Conservation (phyloP, 2,797 vertebrate genomes). For the Adelosebastes latens region DNA sequence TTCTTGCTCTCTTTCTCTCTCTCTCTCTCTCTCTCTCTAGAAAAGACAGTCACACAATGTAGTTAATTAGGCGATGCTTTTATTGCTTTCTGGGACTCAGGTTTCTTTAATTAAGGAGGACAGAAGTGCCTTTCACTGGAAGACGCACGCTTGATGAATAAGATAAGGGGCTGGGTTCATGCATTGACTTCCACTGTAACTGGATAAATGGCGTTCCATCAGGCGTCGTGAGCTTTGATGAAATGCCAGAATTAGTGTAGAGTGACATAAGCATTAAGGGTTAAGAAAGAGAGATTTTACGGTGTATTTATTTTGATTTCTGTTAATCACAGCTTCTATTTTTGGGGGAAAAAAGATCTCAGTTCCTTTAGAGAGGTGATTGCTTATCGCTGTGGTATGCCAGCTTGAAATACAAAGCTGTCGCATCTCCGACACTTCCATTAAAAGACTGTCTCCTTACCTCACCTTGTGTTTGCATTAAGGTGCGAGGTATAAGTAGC, state of each 20-base stretch:
- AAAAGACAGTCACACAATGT: slow-evolving; percentile 75
- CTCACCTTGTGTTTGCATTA: slow-evolving; percentile 7
- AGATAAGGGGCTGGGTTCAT: slow-evolving; percentile 59
- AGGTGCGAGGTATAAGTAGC: background rate
- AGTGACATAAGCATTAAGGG: background rate
- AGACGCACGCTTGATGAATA: slow-evolving; percentile 59
- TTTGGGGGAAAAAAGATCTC: background rate
- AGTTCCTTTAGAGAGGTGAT: slow-evolving; percentile 13
- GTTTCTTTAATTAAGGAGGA: slow-evolving; percentile 83
- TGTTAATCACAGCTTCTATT: slow-evolving; percentile 46
- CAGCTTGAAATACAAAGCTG: slow-evolving; percentile 45
- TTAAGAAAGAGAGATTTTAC: background rate
- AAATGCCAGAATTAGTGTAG: slow-evolving; percentile 6
- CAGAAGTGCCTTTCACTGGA: slow-evolving; percentile 73
- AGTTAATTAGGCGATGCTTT: slow-evolving; percentile 84
- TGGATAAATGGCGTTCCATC: slow-evolving; percentile 39
- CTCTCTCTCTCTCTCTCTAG: slow-evolving; percentile 39
- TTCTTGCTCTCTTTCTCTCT: slow-evolving; percentile 38
- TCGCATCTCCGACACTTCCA: slow-evolving; percentile 46
- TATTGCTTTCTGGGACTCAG: slow-evolving; percentile 82
- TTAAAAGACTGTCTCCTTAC: slow-evolving; percentile 55
- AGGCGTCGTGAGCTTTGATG: background rate
- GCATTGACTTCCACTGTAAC: slow-evolving; percentile 41
- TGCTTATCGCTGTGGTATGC: slow-evolving; percentile 33
- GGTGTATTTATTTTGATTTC: slow-evolving; percentile 50